phyloP scores from a whole-genome alignment of 1,140 invertebrate genomes.

The Akabosia matsudoensis region DNA sequence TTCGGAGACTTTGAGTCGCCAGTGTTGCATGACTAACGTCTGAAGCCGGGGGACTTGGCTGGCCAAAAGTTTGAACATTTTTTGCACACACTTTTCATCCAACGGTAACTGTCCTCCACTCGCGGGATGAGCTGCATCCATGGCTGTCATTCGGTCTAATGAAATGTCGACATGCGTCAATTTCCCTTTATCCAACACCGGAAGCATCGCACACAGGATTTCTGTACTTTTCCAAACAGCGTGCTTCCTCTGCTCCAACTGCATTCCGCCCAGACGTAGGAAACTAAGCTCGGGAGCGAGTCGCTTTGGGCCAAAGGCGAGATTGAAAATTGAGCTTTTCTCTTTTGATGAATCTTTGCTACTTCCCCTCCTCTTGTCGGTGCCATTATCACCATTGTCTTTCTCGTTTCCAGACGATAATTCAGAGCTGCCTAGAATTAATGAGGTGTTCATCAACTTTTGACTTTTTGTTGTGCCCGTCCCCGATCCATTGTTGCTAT shows the following conservation, averaged over 20 bases:
- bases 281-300: conserved; percentile 28
- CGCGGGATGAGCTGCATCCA: conserved; percentile 6
- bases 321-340: background rate
- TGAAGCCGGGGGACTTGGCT: conserved; percentile 39
- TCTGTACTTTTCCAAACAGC: conserved; percentile 35
- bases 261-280: conserved; percentile 42
- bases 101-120: conserved; percentile 13
- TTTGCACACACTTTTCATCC: conserved; percentile 37
- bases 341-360: background rate
- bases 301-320: conserved; percentile 11
- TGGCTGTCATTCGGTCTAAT: conserved; percentile 35
- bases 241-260: conserved; percentile 39
- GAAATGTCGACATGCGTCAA: conserved; percentile 45
- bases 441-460: background rate
- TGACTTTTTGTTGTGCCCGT: conserved; percentile 12
- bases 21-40: conserved; percentile 33
- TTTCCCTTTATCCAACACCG: conserved; percentile 41
- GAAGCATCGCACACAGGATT: conserved; percentile 33
- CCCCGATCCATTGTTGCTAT: background rate
- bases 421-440: background rate
- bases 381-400: background rate
- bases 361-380: background rate
- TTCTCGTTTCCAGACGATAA: background rate
- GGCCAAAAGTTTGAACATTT: conserved; percentile 38
- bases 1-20: conserved; percentile 31